Evolutionary conservation across 2,113 vertebrate genomes (phyloP).

Genomic region (Sorex fumeus): DNA sequence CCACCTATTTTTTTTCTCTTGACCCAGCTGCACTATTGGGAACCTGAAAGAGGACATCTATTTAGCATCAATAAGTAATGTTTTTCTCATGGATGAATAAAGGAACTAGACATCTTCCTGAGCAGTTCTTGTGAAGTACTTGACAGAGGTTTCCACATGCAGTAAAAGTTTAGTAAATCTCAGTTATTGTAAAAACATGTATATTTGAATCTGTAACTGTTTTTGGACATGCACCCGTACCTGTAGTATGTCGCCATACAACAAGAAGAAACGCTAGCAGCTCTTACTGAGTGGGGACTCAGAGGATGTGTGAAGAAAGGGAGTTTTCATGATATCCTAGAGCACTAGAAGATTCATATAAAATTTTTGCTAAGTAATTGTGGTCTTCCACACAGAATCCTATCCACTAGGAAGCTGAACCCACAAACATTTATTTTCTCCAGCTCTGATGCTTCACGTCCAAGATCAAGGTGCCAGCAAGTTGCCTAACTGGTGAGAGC

Average conservation of each 20-base stretch:
- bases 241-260: neutral
- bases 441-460: neutral
- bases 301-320: neutral
- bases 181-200: neutral
- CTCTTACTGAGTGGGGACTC: neutral
- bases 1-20: neutral
- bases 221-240: neutral
- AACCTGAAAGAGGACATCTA: neutral
- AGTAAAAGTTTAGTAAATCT: neutral
- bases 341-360: neutral
- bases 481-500: neutral
- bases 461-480: neutral
- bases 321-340: neutral
- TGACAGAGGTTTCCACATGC: neutral
- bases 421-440: neutral
- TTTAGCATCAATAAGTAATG: neutral
- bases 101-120: neutral
- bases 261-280: neutral
- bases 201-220: neutral
- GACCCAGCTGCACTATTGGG: neutral
- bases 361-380: conserved; percentile 10
- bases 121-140: neutral
- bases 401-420: neutral
- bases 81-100: neutral
- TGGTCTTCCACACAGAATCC: neutral